These are phyloP conservation scores for Gouania willdenowi DNA, from an alignment of 2,797 vertebrate species.

Conservation along the genomic window DNA sequence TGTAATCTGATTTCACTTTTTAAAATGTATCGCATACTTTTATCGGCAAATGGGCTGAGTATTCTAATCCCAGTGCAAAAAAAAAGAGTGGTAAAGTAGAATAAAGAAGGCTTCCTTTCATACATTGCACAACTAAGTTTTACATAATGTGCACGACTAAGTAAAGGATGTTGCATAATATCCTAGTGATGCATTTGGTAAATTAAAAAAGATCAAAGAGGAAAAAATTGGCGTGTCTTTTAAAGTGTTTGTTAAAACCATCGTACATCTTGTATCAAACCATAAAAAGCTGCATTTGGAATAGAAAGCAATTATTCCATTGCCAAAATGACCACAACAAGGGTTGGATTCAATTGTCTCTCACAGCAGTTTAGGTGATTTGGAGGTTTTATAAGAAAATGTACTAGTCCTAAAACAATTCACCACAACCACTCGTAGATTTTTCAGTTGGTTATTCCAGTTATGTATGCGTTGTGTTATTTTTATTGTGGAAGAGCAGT, in stretches of 20 bases:
- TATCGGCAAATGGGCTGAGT: no score
- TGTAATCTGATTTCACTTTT: slow-evolving; percentile 4
- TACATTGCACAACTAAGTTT: slow-evolving; percentile 16
- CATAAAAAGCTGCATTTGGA: background rate
- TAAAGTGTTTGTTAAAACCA: slow-evolving; percentile 13
- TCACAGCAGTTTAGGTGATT: slow-evolving; percentile 3
- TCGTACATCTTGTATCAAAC: background rate
- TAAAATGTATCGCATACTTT: slow-evolving; percentile 15
- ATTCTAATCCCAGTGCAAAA: no score
- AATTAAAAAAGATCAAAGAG: slow-evolving; percentile 23
- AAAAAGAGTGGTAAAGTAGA: no score
- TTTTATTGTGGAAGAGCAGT: slow-evolving; percentile 14
- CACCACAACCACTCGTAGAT: slow-evolving; percentile 12
- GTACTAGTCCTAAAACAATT: slow-evolving; percentile 21
- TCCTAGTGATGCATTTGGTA: slow-evolving; percentile 17
- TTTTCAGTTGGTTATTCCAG: slow-evolving; percentile 10
- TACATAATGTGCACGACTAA: slow-evolving; percentile 17
- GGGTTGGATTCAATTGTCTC: background rate
- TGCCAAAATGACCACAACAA: slow-evolving; percentile 3
- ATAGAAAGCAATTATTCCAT: slow-evolving; percentile 1
- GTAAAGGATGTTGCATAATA: slow-evolving; percentile 22
- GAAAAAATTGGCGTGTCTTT: slow-evolving; percentile 12
- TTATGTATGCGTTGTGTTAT: slow-evolving; percentile 12
- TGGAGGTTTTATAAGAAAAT: slow-evolving; percentile 19
- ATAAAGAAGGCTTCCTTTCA: background rate